Percentiles rank a stretch among this genome's conserved stretches.
phyloP scores from a whole-genome alignment of 1,140 invertebrate species.

The Drosophila pallidifrons region DNA sequence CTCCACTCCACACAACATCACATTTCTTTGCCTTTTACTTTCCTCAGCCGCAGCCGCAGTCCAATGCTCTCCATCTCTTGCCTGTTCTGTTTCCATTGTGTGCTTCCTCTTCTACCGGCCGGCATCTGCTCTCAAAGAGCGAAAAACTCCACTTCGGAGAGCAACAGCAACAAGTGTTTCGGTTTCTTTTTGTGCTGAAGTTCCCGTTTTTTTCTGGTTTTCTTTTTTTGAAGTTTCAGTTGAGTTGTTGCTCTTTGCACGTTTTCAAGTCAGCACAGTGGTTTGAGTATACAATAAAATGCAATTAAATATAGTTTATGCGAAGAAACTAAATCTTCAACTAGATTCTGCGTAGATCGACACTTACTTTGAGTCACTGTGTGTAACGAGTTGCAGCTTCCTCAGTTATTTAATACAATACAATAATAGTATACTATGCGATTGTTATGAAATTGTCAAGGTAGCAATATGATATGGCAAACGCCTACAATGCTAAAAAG shows the following conservation, averaged over 20 bases:
- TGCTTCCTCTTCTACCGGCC: constrained; percentile 64
- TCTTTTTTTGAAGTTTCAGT: constrained; percentile 47
- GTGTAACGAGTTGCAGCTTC: neutral
- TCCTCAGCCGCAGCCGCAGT: constrained; percentile 43
- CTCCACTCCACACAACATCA: constrained; percentile 45
- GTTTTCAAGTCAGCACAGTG: constrained; percentile 22
- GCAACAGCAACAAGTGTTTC: constrained; percentile 76
- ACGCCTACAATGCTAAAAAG: neutral
- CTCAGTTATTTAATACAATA: constrained; percentile 1
- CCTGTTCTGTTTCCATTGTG: constrained; percentile 40
- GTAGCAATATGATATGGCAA: neutral
- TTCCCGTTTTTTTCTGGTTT: constrained; percentile 7
- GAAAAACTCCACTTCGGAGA: constrained; percentile 50
- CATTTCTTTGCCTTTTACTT: constrained; percentile 67
- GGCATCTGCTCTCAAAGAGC: constrained; percentile 63
- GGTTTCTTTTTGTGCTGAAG: constrained; percentile 50
- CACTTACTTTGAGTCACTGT: neutral
- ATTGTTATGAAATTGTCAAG: constrained; percentile 13
- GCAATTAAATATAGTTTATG: neutral
- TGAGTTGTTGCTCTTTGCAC: constrained; percentile 38
- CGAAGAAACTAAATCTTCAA: constrained; percentile 4
- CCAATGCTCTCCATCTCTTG: constrained; percentile 8
- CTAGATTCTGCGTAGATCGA: neutral
- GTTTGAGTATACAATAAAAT: constrained; percentile 2
- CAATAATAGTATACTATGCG: neutral